These are phyloP conservation scores for Helicoverpa zea DNA, from an alignment of 1,140 invertebrate species.

Conservation along the genomic window DNA sequence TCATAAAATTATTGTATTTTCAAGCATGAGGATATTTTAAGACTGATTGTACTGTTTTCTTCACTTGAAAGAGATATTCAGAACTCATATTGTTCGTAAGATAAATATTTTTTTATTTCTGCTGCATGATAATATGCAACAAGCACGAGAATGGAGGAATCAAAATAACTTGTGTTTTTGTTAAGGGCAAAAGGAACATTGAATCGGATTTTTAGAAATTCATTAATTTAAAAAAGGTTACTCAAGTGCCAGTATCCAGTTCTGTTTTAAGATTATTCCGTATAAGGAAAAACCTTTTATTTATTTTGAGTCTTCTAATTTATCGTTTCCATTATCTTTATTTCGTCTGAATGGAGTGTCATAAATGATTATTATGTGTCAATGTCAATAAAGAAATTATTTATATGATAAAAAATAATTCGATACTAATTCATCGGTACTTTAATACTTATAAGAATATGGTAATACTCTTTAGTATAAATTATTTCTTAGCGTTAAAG, in stretches of 20 bases:
- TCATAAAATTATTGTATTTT: neutral
- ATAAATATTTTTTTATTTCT: neutral
- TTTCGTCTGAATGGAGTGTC: neutral
- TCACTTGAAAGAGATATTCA: slow-evolving; percentile 1
- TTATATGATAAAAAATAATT: neutral
- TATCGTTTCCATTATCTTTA: neutral
- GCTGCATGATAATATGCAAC: neutral
- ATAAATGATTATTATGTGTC: neutral
- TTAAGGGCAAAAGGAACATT: too few species aligned
- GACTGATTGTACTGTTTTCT: slow-evolving; percentile 39
- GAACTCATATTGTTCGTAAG: neutral
- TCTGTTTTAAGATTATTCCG: too few species aligned
- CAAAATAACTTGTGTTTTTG: too few species aligned
- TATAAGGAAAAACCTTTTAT: too few species aligned
- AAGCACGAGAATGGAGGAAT: too few species aligned
- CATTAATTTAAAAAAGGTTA: too few species aligned
- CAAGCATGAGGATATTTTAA: slow-evolving; percentile 49
- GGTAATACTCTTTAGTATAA: slow-evolving; percentile 15
- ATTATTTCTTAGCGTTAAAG: slow-evolving; percentile 15
- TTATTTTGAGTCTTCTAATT: neutral
- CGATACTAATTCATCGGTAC: neutral
- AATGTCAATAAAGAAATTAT: neutral
- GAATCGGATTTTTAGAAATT: too few species aligned
- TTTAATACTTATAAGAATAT: neutral
- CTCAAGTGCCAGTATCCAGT: too few species aligned